phyloP scores from a whole-genome alignment of 2,797 vertebrate genomes.

The Hybognathus amarus region DNA sequence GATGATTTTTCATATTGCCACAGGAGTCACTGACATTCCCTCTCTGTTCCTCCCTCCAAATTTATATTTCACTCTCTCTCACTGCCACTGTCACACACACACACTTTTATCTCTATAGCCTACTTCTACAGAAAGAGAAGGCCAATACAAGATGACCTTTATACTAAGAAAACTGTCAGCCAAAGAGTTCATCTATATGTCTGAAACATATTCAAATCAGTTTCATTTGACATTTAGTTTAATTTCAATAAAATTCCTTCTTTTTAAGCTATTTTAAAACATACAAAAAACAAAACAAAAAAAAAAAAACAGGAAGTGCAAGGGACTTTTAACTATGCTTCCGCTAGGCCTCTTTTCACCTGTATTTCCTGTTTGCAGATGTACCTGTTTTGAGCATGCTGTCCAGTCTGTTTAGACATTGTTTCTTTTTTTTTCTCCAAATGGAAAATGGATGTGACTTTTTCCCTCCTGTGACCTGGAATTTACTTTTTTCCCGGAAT shows the following conservation, averaged over 20 bases:
- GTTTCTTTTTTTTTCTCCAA: background rate
- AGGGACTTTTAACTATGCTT: background rate
- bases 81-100: background rate
- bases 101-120: background rate
- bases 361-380: background rate
- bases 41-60: constrained; percentile 28
- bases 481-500: background rate
- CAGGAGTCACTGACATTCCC: constrained; percentile 55
- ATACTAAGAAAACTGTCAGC: background rate
- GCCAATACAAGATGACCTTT: background rate
- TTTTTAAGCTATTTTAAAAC: background rate
- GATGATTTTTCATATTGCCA: constrained; percentile 51
- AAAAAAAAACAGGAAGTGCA: constrained; percentile 10
- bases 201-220: background rate
- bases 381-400: background rate
- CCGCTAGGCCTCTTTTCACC: background rate
- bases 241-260: background rate
- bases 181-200: background rate
- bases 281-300: too few species aligned
- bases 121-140: background rate
- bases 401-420: background rate
- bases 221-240: background rate
- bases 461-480: background rate
- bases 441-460: background rate
- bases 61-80: constrained; percentile 39